These are phyloP conservation scores for Sicus ferrugineus DNA, from an alignment of 2,888 invertebrate genomes.

Conservation along the genomic window DNA sequence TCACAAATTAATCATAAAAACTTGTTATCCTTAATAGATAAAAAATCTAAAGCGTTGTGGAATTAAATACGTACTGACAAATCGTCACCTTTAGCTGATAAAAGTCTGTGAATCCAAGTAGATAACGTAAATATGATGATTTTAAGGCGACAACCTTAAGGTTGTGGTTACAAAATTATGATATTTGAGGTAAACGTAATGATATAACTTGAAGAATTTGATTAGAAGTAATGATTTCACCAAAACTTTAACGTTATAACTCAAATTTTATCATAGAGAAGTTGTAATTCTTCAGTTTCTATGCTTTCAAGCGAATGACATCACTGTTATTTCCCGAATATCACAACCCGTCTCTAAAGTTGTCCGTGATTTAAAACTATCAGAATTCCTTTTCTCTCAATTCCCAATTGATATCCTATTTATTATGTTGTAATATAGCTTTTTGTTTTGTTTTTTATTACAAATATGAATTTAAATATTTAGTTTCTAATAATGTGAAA, in stretches of 20 bases:
- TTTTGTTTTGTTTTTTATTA: background rate
- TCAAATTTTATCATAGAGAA: background rate
- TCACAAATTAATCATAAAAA: too few relatives aligned
- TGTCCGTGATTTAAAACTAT: background rate
- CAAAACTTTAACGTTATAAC: background rate
- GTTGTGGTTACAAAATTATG: too few relatives aligned
- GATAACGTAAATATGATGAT: too few relatives aligned
- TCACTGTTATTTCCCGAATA: too few relatives aligned
- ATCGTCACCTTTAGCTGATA: background rate
- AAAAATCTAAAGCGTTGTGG: background rate
- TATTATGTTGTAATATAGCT: conserved; percentile 1
- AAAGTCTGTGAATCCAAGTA: too few relatives aligned
- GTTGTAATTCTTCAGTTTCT: background rate
- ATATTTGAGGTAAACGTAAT: too few relatives aligned
- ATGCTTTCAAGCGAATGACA: too few relatives aligned
- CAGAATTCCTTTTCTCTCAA: background rate
- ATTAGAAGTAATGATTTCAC: too few relatives aligned
- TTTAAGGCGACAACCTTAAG: too few relatives aligned
- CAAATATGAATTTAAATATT: conserved; percentile 1
- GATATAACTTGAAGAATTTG: too few relatives aligned
- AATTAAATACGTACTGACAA: background rate
- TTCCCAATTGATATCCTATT: background rate
- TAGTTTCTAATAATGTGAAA: conserved; percentile 10
- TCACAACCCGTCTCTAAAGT: background rate
- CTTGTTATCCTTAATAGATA: too few relatives aligned